phyloP scores from a whole-genome alignment of 2,797 vertebrate species.

The Nannoperca obscura region DNA sequence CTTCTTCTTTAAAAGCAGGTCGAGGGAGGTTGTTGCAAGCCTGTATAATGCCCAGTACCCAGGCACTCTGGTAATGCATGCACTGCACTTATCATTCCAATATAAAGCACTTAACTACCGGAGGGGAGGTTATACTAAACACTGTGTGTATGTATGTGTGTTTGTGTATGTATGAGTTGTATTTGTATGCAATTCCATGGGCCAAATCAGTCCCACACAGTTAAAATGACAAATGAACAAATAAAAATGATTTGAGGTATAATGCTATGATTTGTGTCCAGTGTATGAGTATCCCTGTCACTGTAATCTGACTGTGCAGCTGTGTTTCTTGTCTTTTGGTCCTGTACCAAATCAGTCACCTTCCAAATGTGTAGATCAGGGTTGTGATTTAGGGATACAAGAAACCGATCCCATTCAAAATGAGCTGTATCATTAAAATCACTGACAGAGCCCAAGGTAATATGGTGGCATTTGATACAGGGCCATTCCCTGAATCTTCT shows the following conservation, averaged over 20 bases:
- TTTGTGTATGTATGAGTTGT: slow-evolving; percentile 50
- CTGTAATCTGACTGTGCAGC: slow-evolving; percentile 13
- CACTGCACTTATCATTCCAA: slow-evolving; percentile 61
- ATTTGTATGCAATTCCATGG: slow-evolving; percentile 59
- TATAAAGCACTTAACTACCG: slow-evolving; percentile 61
- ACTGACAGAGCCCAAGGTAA: background rate
- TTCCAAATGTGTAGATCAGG: slow-evolving; percentile 6
- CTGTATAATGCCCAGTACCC: slow-evolving; percentile 35
- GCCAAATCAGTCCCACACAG: slow-evolving; percentile 49
- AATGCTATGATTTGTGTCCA: slow-evolving; percentile 39
- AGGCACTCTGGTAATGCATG: slow-evolving; percentile 59
- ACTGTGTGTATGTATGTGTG: slow-evolving; percentile 22
- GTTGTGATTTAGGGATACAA: background rate
- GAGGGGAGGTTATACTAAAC: slow-evolving; percentile 45
- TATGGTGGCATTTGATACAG: slow-evolving; percentile 7
- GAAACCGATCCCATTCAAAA: background rate
- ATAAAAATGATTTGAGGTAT: slow-evolving; percentile 71
- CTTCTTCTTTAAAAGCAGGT: slow-evolving; percentile 38
- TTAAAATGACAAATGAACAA: slow-evolving; percentile 62
- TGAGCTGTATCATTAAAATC: background rate
- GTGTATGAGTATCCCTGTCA: slow-evolving; percentile 45
- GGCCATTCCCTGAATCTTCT: background rate
- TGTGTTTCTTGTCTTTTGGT: slow-evolving; percentile 17
- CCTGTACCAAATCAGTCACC: slow-evolving; percentile 13
- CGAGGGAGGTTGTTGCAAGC: slow-evolving; percentile 31